Base-by-base conservation (phyloP, 2,888 invertebrate species). In the Crematogaster levior region DNA sequence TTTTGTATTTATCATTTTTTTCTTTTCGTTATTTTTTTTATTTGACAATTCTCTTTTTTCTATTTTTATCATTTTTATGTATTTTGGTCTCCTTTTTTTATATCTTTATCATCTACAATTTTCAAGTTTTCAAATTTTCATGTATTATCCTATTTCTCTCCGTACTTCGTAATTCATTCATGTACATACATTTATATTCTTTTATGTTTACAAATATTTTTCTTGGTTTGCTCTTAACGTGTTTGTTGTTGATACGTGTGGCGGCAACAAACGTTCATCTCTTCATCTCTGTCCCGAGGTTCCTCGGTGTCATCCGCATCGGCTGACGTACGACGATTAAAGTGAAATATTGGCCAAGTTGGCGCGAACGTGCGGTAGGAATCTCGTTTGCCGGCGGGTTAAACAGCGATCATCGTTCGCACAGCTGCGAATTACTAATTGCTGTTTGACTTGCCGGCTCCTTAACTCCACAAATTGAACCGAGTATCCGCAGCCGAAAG, bases 341-440 rank as follows among this genome's bases (percentile, higher is more conserved):
- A 79, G 81, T 83, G 89, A 85, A 85, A 88, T 85, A 83, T 87
- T 79, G 58, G 65, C 21, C 24, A 81, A 88, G 83, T 88, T 87
- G 61, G 61, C 72, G 72, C 58, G 66, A 73, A 85, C 80, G 79
- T 61, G 72, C 72, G 58, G 68, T 81, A 73, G 68, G 81, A 84
- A 84, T 84, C 81, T 84, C 84, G 74, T 85, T 85, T 81, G 81
- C 53, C 61, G 75, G 81, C 66, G 77, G 74, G 74, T 80, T 86
- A 83, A 82, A 88, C 77, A 72, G 81, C 77, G 66, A 75, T 85
- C 82, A 84, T 80, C 79, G 80, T 46, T 53, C 81, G 84, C 72
- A 46, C 75, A 77, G 81, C 84, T 82, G 85, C 79, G 34, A 65
- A 79, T 80, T 82, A 75, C 85, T 88, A 88, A 88, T 88, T 88